phyloP scores from a whole-genome alignment of 2,888 invertebrate genomes.

The Selenia dentaria region DNA sequence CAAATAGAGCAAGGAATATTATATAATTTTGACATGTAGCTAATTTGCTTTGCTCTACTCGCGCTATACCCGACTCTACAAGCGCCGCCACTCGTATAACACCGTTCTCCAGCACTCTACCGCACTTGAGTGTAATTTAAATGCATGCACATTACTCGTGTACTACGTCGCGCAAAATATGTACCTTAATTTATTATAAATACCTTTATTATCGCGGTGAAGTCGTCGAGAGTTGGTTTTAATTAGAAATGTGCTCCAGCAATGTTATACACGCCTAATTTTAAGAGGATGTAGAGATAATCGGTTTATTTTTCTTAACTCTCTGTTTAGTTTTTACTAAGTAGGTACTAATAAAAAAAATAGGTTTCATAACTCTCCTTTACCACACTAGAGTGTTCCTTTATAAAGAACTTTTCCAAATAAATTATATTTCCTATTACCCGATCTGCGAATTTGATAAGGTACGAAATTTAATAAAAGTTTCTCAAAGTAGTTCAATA shows the following conservation, averaged over 20 bases:
- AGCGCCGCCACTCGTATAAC: slow-evolving; percentile 3
- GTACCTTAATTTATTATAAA: slow-evolving; percentile 66
- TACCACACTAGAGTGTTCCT: too few species aligned
- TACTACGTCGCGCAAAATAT: slow-evolving; percentile 49
- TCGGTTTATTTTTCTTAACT: too few species aligned
- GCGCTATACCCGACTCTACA: neutral
- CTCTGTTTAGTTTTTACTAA: too few species aligned
- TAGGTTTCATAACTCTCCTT: too few species aligned
- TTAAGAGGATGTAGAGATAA: slow-evolving; percentile 1
- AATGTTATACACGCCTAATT: slow-evolving; percentile 10
- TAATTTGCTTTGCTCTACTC: slow-evolving; percentile 4
- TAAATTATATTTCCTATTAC: slow-evolving; percentile 51
- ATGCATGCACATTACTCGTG: slow-evolving; percentile 70
- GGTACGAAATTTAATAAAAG: slow-evolving; percentile 56
- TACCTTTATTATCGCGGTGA: slow-evolving; percentile 54
- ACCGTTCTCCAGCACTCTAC: slow-evolving; percentile 30
- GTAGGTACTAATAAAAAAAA: too few species aligned
- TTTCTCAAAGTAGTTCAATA: slow-evolving; percentile 60
- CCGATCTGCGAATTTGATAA: slow-evolving; percentile 44
- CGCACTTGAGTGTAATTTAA: slow-evolving; percentile 73
- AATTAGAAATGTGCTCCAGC: slow-evolving; percentile 26
- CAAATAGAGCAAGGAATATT: too few species aligned
- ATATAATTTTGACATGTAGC: slow-evolving; percentile 1
- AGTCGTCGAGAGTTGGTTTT: slow-evolving; percentile 35
- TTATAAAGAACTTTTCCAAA: slow-evolving; percentile 32